Base-by-base conservation (phyloP, 2,888 invertebrate species). In the Lithophane semibrunnea region DNA sequence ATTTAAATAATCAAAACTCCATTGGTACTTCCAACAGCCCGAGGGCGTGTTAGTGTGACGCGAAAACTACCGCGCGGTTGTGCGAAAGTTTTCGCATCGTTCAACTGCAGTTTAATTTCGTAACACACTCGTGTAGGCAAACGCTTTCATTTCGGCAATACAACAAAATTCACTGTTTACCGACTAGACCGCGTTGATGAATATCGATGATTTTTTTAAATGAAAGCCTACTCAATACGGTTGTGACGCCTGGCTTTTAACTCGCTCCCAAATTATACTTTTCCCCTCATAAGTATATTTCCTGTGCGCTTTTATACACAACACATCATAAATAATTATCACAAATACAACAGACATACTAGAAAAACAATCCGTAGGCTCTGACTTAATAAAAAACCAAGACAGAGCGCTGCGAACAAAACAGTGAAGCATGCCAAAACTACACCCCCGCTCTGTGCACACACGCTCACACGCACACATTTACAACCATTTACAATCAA, bases 21-120 rank as follows among this genome's bases (percentile, higher is more conserved):
- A 49, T 66, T 21, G 0, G 29, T 49, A 21, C 9, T 54, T 54
- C 21, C 37, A 54, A 5, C 0, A 13, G 7, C 5, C 24, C 2
- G 5, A 54, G 21, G 42, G 12, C 13, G 5, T 13, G 52, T 18
- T 24, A 42, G 37, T 42, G 18, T 66, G 42, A 24, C 7, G 9
- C 21, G 18, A 24, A 21, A 13, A 24, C 5, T 9, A 21, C 21
- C 54, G 10, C 21, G 21, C 44, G n/a, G 16, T 4, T 12, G 44
- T 16, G 44, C 29, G 21, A 21, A 69, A 56, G n/a, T 47, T 56
- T 47, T 73, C 56, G 69, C 54, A 7, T 29, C 56, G 73, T 69
- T 69, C 29, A 47, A 37, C 29, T 21, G 18, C 7, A 7, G 24
- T 66, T 18, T 49, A 24, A 66, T 21, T 64, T 18, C 5, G 4